Conservation (phyloP, 2,113 vertebrate genomes). For the Pseudopipra pipra region DNA sequence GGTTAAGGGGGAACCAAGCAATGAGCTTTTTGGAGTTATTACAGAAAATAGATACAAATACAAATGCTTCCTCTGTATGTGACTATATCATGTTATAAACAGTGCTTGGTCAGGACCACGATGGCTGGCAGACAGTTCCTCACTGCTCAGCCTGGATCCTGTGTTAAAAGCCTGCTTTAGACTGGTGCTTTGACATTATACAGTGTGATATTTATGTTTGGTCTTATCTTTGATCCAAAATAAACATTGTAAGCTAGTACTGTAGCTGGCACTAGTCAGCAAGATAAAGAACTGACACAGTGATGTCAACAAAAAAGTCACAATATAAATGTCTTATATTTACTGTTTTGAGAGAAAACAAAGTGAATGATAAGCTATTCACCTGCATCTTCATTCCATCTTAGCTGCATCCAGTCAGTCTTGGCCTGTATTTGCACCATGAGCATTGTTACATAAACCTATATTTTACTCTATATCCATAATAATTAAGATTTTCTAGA, state of each 20-base stretch:
- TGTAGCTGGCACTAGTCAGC: neutral
- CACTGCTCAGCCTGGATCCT: neutral
- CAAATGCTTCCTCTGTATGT: accelerated
- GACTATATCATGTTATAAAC: neutral
- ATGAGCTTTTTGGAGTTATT: neutral
- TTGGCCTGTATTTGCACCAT: neutral
- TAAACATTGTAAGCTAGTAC: neutral
- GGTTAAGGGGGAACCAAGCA: neutral
- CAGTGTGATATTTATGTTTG: neutral
- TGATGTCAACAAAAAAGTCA: neutral
- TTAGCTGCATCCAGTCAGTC: neutral
- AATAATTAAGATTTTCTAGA: neutral
- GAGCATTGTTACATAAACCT: neutral
- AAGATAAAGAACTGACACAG: neutral
- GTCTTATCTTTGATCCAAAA: neutral
- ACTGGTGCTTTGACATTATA: neutral
- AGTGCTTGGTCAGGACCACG: accelerated
- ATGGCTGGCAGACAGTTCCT: neutral
- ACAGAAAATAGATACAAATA: neutral
- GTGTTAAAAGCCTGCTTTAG: neutral
- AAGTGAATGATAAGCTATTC: neutral
- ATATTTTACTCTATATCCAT: neutral
- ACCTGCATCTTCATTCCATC: neutral
- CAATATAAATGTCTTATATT: neutral
- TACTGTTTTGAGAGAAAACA: neutral